Conservation (phyloP, 2,113 vertebrate species). For the Pandion haliaetus region DNA sequence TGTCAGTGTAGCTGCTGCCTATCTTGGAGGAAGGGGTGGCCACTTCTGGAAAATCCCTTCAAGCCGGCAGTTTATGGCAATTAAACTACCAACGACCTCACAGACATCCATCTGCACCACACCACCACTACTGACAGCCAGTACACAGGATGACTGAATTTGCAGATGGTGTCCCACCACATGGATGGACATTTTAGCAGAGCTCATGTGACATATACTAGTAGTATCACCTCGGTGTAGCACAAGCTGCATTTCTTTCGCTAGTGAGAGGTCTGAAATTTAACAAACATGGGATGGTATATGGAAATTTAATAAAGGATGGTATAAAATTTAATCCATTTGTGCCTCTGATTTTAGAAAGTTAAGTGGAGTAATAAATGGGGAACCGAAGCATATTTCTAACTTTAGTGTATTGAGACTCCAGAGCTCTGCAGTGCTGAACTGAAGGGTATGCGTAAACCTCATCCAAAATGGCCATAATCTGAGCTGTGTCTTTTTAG, state of each 20-base stretch:
- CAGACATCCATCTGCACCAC: background rate
- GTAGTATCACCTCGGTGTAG: background rate
- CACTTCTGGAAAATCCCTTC: background rate
- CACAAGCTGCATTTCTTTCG: background rate
- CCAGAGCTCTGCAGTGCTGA: background rate
- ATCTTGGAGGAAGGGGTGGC: background rate
- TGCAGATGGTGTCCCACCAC: background rate
- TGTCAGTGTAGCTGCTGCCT: background rate
- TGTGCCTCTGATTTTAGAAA: background rate
- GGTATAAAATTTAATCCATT: background rate
- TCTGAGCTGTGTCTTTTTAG: background rate
- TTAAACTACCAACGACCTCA: fast-evolving
- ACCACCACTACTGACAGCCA: fast-evolving
- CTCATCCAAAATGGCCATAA: background rate
- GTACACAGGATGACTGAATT: fast-evolving
- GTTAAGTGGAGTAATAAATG: background rate
- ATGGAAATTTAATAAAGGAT: background rate
- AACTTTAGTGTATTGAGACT: background rate
- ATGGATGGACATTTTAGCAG: background rate
- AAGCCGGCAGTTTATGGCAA: background rate
- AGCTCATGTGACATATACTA: background rate
- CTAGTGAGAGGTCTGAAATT: background rate
- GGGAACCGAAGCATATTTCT: background rate
- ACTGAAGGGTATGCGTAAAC: background rate
- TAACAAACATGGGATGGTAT: background rate